These are phyloP conservation scores for Saturnia japonica DNA, from an alignment of 2,888 invertebrate genomes.

Conservation along the genomic window DNA sequence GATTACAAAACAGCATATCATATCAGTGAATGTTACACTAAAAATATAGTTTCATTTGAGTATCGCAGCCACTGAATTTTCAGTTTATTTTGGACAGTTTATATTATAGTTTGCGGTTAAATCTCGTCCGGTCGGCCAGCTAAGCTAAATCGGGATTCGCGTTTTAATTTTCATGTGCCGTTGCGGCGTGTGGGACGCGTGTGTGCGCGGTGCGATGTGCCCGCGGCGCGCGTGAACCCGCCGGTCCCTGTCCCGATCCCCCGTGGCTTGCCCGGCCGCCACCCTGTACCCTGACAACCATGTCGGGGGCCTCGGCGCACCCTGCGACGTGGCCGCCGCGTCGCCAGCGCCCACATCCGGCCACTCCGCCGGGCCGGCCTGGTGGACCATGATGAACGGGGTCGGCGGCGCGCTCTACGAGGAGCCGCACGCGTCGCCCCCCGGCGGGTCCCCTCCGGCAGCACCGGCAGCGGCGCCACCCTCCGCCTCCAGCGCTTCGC, in stretches of 20 bases:
- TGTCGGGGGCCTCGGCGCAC: slow-evolving; percentile 85
- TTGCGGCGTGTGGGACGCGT: slow-evolving; percentile 72
- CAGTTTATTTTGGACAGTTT: slow-evolving; percentile 42
- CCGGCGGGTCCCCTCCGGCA: slow-evolving; percentile 84
- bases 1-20: slow-evolving; percentile 51
- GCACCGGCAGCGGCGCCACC: slow-evolving; percentile 86
- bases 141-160: slow-evolving; percentile 80
- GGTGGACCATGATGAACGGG: slow-evolving; percentile 92
- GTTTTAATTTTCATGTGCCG: slow-evolving; percentile 81
- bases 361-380: slow-evolving; percentile 92
- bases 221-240: slow-evolving; percentile 78
- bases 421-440: slow-evolving; percentile 84
- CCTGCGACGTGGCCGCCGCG: slow-evolving; percentile 85
- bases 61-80: slow-evolving; percentile 18
- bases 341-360: slow-evolving; percentile 91
- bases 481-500: slow-evolving; percentile 80
- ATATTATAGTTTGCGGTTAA: slow-evolving; percentile 55
- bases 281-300: slow-evolving; percentile 91
- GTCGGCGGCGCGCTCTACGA: slow-evolving; percentile 90
- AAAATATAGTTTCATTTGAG: slow-evolving; percentile 23
- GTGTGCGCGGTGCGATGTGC: slow-evolving; percentile 79
- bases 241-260: slow-evolving; percentile 78
- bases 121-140: slow-evolving; percentile 69
- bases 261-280: slow-evolving; percentile 91
- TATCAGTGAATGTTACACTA: slow-evolving; percentile 65